Evolutionary conservation across 2,113 vertebrate species (phyloP).

Genomic region (Apeltes quadracus): DNA sequence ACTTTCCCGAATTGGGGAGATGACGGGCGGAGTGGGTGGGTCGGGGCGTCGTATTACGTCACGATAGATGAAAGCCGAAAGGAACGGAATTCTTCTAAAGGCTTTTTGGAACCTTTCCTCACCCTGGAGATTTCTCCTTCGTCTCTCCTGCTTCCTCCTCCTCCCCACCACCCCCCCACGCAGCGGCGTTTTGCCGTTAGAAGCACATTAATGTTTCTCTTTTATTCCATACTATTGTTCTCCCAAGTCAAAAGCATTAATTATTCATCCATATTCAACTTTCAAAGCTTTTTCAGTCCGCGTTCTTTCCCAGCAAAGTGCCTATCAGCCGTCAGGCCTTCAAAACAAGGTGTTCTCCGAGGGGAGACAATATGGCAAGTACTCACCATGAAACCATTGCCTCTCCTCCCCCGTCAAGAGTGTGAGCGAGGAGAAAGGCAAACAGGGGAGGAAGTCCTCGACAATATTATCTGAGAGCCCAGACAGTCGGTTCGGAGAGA

Average conservation of each 20-base stretch:
- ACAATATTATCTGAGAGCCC: constrained; percentile 46
- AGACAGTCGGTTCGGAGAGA: constrained; percentile 32
- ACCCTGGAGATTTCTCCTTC: constrained; percentile 57
- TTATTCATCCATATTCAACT: constrained; percentile 76
- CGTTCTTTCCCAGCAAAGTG: constrained; percentile 73
- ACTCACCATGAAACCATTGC: constrained; percentile 54
- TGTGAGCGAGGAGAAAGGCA: constrained; percentile 42
- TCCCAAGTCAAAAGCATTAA: constrained; percentile 76
- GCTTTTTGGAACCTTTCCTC: constrained; percentile 47
- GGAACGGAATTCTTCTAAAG: constrained; percentile 43
- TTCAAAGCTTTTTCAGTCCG: constrained; percentile 73
- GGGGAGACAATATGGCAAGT: constrained; percentile 66
- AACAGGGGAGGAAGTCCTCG: constrained; percentile 47
- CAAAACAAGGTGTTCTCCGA: constrained; percentile 71
- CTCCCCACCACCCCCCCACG: constrained; percentile 4
- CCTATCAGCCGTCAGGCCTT: constrained; percentile 69
- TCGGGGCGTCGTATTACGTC: not conserved
- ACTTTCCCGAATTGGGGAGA: not conserved
- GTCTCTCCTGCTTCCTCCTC: constrained; percentile 39
- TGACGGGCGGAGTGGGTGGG: not conserved
- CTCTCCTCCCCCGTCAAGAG: constrained; percentile 49
- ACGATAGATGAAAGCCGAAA: not conserved
- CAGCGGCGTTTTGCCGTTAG: constrained; percentile 64
- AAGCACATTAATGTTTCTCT: constrained; percentile 64
- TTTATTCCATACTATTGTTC: constrained; percentile 77